phyloP scores from a whole-genome alignment of 1,140 invertebrate species.

The Goniozus legneri region DNA sequence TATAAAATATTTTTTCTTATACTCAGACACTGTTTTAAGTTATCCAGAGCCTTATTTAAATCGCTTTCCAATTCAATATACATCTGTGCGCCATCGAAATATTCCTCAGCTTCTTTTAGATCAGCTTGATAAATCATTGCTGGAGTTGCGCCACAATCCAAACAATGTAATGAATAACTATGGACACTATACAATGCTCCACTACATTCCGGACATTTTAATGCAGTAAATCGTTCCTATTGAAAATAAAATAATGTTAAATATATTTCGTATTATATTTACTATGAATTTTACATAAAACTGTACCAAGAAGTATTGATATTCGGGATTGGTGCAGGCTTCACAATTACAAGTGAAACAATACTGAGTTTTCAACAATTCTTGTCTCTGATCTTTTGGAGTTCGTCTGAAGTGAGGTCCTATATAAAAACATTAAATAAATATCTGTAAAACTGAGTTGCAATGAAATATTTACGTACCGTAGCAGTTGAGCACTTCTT shows the following conservation, averaged over 20 bases:
- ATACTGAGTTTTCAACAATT: slow-evolving; percentile 65
- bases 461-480: slow-evolving; percentile 43
- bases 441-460: slow-evolving; percentile 1
- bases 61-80: slow-evolving; percentile 20
- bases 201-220: slow-evolving; percentile 41
- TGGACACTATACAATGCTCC: slow-evolving; percentile 31
- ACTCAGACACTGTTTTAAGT: slow-evolving; percentile 44
- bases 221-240: slow-evolving; percentile 45
- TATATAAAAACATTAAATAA: slow-evolving; percentile 16
- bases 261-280: not conserved
- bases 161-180: slow-evolving; percentile 23
- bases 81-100: slow-evolving; percentile 31
- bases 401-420: slow-evolving; percentile 65
- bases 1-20: slow-evolving; percentile 50
- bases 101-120: slow-evolving; percentile 44
- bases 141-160: slow-evolving; percentile 33
- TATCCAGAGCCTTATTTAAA: slow-evolving; percentile 31
- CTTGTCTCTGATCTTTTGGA: slow-evolving; percentile 57
- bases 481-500: slow-evolving; percentile 75
- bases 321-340: slow-evolving; percentile 56
- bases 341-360: slow-evolving; percentile 67
- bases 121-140: slow-evolving; percentile 24
- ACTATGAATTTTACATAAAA: not conserved
- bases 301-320: slow-evolving; percentile 55
- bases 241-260: slow-evolving; percentile 16